phyloP scores from a whole-genome alignment of 2,888 invertebrate genomes.

The Gasteruption jaculator region DNA sequence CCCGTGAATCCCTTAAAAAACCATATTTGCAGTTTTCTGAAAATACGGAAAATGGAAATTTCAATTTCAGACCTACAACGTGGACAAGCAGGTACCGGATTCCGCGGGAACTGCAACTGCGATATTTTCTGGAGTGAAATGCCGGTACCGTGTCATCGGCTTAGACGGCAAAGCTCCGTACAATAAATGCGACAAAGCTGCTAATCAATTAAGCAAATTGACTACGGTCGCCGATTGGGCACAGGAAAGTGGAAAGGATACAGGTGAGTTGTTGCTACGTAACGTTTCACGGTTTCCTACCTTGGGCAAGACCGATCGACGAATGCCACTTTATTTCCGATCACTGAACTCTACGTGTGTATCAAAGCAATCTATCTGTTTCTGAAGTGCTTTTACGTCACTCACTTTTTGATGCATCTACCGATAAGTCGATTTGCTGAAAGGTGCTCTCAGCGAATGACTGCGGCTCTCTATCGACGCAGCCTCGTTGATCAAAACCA shows the following conservation, averaged over 20 bases:
- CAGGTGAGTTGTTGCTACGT: constrained; percentile 45
- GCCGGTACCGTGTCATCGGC: constrained; percentile 57
- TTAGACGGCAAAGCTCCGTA: constrained; percentile 51
- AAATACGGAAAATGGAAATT: no score
- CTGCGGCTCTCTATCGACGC: no score
- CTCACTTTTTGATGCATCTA: constrained; percentile 18
- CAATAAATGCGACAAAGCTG: constrained; percentile 48
- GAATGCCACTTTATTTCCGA: background rate
- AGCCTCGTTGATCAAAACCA: no score
- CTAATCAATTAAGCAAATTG: constrained; percentile 44
- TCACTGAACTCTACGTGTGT: background rate
- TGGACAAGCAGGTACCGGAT: constrained; percentile 67
- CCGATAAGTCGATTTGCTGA: no score
- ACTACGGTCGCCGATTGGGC: constrained; percentile 59
- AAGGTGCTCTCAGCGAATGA: no score
- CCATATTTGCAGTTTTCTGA: no score
- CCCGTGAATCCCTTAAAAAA: no score
- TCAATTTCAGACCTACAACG: constrained; percentile 64
- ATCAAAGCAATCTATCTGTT: background rate
- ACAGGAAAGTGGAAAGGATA: constrained; percentile 57
- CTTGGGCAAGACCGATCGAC: background rate
- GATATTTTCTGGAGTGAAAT: constrained; percentile 62
- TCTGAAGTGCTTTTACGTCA: no score
- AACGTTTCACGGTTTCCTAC: background rate
- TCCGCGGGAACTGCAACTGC: constrained; percentile 69